Evolutionary conservation across 2,797 vertebrate genomes (phyloP).

Genomic region (Hafferia zeledoni): DNA sequence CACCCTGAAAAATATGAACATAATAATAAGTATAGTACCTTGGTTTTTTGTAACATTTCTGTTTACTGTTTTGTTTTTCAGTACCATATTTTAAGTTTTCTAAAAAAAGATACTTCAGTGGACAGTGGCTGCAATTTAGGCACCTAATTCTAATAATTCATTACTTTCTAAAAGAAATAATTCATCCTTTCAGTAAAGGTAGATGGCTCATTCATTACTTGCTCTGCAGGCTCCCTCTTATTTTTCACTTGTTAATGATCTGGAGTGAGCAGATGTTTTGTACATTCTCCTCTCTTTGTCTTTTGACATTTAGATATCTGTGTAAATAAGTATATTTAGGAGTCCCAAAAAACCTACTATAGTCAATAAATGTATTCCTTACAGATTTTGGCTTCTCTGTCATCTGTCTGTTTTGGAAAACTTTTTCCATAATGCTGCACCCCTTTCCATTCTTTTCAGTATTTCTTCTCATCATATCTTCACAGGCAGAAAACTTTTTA

Average conservation of each 20-base stretch:
- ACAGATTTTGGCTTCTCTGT: not conserved
- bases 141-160: not conserved
- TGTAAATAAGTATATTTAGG: not conserved
- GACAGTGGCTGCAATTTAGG: not conserved
- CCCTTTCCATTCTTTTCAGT: not conserved
- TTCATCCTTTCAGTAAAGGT: not conserved
- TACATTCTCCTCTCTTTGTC: not conserved
- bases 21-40: not conserved
- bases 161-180: not conserved
- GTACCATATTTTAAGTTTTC: not conserved
- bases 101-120: not conserved
- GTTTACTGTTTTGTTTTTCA: not conserved
- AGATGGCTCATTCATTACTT: not conserved
- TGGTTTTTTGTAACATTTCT: not conserved
- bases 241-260: not conserved
- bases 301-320: not conserved
- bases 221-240: not conserved
- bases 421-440: not conserved
- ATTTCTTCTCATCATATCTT: not conserved
- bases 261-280: not conserved
- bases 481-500: not conserved
- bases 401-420: not conserved
- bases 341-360: not conserved
- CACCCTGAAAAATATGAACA: not conserved
- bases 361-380: not conserved